Evolutionary conservation across 2,888 invertebrate species (phyloP).

Genomic region (Parapristionchus giblindavisi): DNA sequence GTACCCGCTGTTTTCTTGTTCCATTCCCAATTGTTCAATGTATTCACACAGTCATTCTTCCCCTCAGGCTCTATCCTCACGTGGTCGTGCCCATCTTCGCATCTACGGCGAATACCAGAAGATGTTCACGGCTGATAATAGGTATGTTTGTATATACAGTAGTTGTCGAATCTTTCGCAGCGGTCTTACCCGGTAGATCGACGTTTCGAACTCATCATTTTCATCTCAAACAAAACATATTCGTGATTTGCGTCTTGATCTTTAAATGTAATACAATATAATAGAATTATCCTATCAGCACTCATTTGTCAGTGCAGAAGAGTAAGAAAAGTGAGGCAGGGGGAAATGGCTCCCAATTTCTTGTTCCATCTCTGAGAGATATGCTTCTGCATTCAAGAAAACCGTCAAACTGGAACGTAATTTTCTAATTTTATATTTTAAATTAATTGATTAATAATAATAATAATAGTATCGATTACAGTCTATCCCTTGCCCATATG

Average conservation of each 20-base stretch:
- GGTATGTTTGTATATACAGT: background rate
- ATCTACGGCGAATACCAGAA: slow-evolving; percentile 11
- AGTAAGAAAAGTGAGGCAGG: slow-evolving; percentile 8
- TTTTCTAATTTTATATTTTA: background rate
- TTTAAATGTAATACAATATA: too few species aligned
- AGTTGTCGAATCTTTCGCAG: background rate
- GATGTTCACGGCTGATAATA: slow-evolving; percentile 1
- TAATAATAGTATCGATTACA: background rate
- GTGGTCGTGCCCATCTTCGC: slow-evolving; percentile 23
- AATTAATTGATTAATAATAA: background rate
- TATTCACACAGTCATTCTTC: too few species aligned
- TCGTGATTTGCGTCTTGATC: too few species aligned
- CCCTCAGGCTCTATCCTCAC: slow-evolving; percentile 22
- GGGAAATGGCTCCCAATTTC: slow-evolving; percentile 18
- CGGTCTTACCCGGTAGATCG: too few species aligned
- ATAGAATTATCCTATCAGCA: too few species aligned
- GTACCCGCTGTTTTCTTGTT: too few species aligned
- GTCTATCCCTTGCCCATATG: slow-evolving; percentile 11
- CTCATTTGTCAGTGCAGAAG: background rate
- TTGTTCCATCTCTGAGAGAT: background rate
- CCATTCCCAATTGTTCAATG: too few species aligned
- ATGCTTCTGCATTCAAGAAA: background rate
- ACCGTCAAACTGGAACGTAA: too few species aligned
- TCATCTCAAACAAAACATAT: background rate
- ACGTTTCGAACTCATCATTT: too few species aligned